Conservation (phyloP, 2,113 vertebrate genomes). For the Peromyscus leucopus region DNA sequence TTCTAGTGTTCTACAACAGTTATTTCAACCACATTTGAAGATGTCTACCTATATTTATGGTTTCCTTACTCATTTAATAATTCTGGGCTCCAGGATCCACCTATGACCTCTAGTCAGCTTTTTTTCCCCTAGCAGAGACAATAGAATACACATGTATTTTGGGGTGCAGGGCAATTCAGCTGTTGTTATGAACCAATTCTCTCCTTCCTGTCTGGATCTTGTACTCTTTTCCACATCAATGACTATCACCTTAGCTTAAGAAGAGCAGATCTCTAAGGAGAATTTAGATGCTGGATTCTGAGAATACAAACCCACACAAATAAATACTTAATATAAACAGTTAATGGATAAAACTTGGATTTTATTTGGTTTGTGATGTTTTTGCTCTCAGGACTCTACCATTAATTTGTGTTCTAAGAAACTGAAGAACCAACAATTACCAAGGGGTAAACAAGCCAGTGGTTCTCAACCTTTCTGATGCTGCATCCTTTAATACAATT, state of each 20-base stretch:
- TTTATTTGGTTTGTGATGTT: neutral
- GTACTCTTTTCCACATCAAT: neutral
- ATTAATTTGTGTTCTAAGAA: neutral
- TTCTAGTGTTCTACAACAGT: neutral
- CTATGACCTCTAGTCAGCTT: fast-evolving
- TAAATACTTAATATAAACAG: neutral
- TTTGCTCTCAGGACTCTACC: neutral
- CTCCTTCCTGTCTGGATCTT: neutral
- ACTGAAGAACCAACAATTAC: neutral
- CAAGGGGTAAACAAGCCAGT: neutral
- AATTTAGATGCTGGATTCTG: neutral
- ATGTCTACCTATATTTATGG: neutral
- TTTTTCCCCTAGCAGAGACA: too few relatives aligned
- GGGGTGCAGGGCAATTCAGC: fast-evolving
- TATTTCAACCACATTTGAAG: neutral
- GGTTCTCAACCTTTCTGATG: neutral
- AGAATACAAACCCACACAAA: neutral
- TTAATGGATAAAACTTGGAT: neutral
- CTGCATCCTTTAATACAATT: neutral
- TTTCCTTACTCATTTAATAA: neutral
- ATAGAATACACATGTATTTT: neutral
- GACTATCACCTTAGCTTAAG: neutral
- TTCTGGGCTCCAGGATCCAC: neutral
- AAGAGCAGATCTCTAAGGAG: neutral
- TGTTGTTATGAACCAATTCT: neutral